Evolutionary conservation across 2,888 invertebrate genomes (phyloP).

Genomic region (Acanthoscelides obtectus): DNA sequence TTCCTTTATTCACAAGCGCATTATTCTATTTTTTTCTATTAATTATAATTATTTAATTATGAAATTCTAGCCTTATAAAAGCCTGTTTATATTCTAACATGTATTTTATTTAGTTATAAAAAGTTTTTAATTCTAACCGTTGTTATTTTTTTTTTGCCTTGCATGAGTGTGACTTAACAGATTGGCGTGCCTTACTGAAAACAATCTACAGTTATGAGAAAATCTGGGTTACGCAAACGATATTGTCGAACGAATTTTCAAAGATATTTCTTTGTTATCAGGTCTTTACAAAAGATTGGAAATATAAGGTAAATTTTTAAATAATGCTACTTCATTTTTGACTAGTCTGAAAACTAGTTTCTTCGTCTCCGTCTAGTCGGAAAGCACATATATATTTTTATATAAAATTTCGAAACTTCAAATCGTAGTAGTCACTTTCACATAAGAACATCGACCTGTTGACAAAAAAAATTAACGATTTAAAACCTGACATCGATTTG

Average conservation of each 20-base stretch:
- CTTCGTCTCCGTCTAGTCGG: too few species aligned
- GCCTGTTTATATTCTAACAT: slow-evolving; percentile 45
- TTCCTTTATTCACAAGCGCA: slow-evolving; percentile 22
- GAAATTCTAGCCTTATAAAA: slow-evolving; percentile 38
- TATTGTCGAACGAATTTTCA: neutral
- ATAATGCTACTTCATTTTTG: neutral
- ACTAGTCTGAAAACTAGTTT: too few species aligned
- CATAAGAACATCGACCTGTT: too few species aligned
- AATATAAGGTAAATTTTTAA: neutral
- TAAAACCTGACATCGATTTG: too few species aligned
- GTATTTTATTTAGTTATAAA: slow-evolving; percentile 45
- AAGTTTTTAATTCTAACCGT: slow-evolving; percentile 19
- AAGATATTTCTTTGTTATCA: neutral
- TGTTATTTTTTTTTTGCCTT: slow-evolving; percentile 2
- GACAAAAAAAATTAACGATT: too few species aligned
- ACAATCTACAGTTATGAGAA: slow-evolving; percentile 4
- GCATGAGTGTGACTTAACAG: neutral
- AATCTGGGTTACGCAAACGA: slow-evolving; percentile 13
- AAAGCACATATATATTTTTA: too few species aligned
- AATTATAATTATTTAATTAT: slow-evolving; percentile 31
- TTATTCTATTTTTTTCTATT: slow-evolving; percentile 20
- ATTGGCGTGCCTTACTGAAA: neutral
- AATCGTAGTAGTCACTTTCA: too few species aligned
- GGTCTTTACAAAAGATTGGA: neutral
- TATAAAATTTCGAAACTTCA: too few species aligned